Evolutionary conservation across 2,888 invertebrate genomes (phyloP).

Genomic region (Dioctria rufipes): DNA sequence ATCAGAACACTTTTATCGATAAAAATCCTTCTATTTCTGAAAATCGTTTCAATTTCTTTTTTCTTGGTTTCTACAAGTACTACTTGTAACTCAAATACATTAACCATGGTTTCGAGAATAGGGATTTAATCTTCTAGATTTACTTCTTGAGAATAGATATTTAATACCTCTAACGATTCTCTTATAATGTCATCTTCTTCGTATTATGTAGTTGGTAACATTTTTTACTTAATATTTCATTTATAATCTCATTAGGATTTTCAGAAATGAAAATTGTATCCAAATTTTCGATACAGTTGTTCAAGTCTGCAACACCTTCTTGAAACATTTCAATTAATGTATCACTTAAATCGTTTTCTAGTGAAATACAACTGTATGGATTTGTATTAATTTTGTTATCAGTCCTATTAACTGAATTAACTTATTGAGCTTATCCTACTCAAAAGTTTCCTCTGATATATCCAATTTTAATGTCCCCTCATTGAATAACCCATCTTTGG

Average conservation of each 20-base stretch:
- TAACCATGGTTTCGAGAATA: conserved; percentile 32
- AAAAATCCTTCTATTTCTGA: conserved; percentile 2
- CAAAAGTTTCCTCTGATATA: too few relatives aligned
- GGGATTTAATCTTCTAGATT: conserved; percentile 39
- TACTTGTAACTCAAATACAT: conserved; percentile 11
- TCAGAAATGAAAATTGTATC: not conserved
- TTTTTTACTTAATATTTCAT: not conserved
- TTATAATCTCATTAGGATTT: not conserved
- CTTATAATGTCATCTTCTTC: not conserved
- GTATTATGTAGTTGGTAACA: not conserved
- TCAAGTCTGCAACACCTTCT: too few relatives aligned
- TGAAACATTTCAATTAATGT: too few relatives aligned
- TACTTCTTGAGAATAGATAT: conserved; percentile 30
- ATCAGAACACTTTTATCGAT: too few relatives aligned
- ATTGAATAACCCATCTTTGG: too few relatives aligned
- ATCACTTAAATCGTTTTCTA: too few relatives aligned
- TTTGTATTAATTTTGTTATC: too few relatives aligned
- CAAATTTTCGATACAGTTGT: not conserved
- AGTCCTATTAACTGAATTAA: too few relatives aligned
- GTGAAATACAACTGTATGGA: too few relatives aligned
- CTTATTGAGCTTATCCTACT: too few relatives aligned
- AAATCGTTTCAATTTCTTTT: not conserved
- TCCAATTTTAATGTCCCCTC: too few relatives aligned
- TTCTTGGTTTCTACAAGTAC: not conserved
- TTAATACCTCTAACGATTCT: conserved; percentile 14